Base-by-base conservation (phyloP, 2,113 vertebrate species). In the Calypte anna region DNA sequence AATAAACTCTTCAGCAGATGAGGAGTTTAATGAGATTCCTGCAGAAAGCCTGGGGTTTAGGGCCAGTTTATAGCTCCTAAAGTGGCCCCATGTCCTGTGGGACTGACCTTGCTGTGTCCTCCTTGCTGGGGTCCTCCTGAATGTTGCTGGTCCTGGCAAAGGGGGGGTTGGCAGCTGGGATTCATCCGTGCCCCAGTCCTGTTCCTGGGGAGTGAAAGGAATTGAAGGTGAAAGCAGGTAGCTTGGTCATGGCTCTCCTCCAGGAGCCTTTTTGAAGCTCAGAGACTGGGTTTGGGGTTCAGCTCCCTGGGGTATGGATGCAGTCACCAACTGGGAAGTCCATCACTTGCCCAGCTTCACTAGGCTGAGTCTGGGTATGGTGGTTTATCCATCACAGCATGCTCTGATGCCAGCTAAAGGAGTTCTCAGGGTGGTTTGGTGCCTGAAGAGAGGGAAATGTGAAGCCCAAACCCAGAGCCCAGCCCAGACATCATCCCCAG, bases 1-100 rank as follows among this genome's bases (percentile, higher is more conserved):
- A 94, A 90, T 50, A 50, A 94, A 36, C 87, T 53, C 43, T 76
- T 80, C 48, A 55, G 75, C 85, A 94, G 59, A 85, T 21, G 46
- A 59, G 14, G 30, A 10, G n/a, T 93, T 88, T 11, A 53, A 53
- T 4, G 9, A 20, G 51, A 77, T 55, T 40, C 12, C 9, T 43
- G 40, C 67, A 69, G 50, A 50, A 77, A 87, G n/a, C 24, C 70
- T 48, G 58, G 36, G 78, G 44, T 31, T 74, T 59, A 72, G 30
- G 76, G 8, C 38, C 48, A 3, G 15, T 33, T 90, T 61, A 33
- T 61, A 10, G 48, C 46, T 89, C 22, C 27, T 4, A 16, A 31
- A 84, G 4, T 1, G 1, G 16, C 40, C 40, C 40, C 0, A 0
- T 6, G 7, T 61, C 73, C 51, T 40, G 9, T 50, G 25, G 74